Evolutionary conservation across 2,888 invertebrate genomes (phyloP).

Genomic region (Pimpla rufipes): DNA sequence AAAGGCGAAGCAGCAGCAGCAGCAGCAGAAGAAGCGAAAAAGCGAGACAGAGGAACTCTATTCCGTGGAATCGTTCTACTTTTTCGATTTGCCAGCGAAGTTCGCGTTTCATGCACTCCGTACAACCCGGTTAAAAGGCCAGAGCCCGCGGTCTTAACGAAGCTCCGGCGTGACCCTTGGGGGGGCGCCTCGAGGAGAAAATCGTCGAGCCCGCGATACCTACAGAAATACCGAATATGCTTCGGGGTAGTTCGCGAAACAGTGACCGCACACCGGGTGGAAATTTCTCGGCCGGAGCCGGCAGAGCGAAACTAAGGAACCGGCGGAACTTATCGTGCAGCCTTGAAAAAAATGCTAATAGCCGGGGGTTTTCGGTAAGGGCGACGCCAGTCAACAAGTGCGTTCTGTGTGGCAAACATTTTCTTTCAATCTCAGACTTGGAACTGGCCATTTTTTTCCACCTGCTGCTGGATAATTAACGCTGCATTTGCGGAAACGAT

Average conservation of each 20-base stretch:
- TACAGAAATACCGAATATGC: conserved; percentile 10
- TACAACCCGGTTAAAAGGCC: conserved; percentile 9
- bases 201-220: neutral
- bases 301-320: too few species aligned
- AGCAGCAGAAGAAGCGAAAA: conserved; percentile 16
- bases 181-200: neutral
- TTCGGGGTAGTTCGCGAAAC: neutral
- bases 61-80: conserved; percentile 35
- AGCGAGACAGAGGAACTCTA: conserved; percentile 12
- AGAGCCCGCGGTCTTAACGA: conserved; percentile 43
- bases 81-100: conserved; percentile 20
- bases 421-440: too few species aligned
- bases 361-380: too few species aligned
- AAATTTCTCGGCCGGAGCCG: neutral
- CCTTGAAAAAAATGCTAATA: too few species aligned
- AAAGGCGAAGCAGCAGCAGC: conserved; percentile 18
- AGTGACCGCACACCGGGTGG: neutral
- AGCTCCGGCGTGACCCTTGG: conserved; percentile 18
- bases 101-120: conserved; percentile 28
- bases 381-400: too few species aligned
- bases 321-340: too few species aligned
- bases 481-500: too few species aligned
- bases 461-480: too few species aligned
- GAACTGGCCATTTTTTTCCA: too few species aligned
- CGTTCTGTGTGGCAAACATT: too few species aligned